Base-by-base conservation (phyloP, 2,113 vertebrate genomes). In the Ciconia maguari region DNA sequence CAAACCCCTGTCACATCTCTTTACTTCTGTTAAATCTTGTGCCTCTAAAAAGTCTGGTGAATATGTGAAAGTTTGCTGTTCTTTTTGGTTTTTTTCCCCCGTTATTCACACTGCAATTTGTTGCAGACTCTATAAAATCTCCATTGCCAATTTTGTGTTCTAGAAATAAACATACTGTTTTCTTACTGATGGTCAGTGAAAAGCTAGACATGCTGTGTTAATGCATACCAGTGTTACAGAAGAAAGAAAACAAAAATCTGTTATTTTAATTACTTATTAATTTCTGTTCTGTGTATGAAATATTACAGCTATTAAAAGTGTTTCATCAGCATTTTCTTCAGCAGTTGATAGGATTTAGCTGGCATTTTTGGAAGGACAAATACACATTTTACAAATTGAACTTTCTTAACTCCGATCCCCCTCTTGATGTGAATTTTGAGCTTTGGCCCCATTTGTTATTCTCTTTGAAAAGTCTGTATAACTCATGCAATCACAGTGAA, bases 11-110 rank as follows among this genome's bases (percentile, higher is more conserved):
- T 42, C 65, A 42, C 16, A 68, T 60, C 27, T 32, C 44, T 60
- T 22, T 41, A 36, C n/a, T 80, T 74, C 42, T 46, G 21, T 54
- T 74, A 80, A 93, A 74, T 36, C 6, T n/a, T 51, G 20, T 38
- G 51, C 12, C 3, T 13, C 22, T 89, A 27, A 76, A 51, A 76
- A 52, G 13, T 22, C 52, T 34, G 16, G 9, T 36, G n/a, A 68
- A 54, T 13, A 78, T 41, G 55, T 32, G 30, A 38, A 64, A 76
- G 2, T 60, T 69, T 90, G 26, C 20, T 20, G 29, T 17, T 64
- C 1, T 21, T 71, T 74, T 52, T 16, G 10, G 21, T 13, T 4
- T 0, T 4, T 0, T 26, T 2, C 3, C 8, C 3, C 9, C 8
- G 2, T 48, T 84, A 84, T 46, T 89, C 44, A 77, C 26, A 61